Conservation (phyloP, 1,140 invertebrate genomes). For the Conopomorpha cramerella region DNA sequence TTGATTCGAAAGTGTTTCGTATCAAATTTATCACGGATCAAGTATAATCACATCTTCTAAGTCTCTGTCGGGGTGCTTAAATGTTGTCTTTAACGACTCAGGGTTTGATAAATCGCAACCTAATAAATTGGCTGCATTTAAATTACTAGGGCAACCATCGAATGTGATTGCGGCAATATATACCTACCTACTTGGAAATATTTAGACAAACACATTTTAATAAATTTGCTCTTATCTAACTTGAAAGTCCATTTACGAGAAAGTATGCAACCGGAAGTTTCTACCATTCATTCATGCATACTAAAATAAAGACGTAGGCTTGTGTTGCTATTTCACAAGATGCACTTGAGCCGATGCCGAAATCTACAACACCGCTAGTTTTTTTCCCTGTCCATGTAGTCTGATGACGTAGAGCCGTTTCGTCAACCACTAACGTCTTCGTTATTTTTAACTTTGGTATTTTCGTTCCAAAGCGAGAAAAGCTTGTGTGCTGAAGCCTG, state of each 20-base stretch:
- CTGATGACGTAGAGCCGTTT: slow-evolving; percentile 6
- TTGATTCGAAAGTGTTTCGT: slow-evolving; percentile 7
- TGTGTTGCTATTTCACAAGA: slow-evolving; percentile 3
- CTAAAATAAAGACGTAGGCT: slow-evolving; percentile 4
- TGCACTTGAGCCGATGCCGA: slow-evolving; percentile 3
- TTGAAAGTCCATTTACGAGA: slow-evolving; percentile 7
- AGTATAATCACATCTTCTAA: slow-evolving; percentile 7
- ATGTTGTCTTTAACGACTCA: slow-evolving; percentile 8
- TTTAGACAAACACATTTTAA: slow-evolving; percentile 12
- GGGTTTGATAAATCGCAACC: slow-evolving; percentile 9
- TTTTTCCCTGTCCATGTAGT: slow-evolving; percentile 4
- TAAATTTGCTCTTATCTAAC: slow-evolving; percentile 10
- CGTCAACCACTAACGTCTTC: slow-evolving; percentile 5
- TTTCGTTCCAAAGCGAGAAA: too few relatives aligned
- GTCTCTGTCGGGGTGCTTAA: slow-evolving; percentile 8
- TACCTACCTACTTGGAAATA: slow-evolving; percentile 13
- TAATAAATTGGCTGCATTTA: slow-evolving; percentile 7
- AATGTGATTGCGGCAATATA: slow-evolving; percentile 14
- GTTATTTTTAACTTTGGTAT: too few relatives aligned
- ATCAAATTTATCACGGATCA: slow-evolving; percentile 11
- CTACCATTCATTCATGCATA: slow-evolving; percentile 9
- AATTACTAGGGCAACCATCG: slow-evolving; percentile 11
- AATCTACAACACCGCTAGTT: slow-evolving; percentile 5
- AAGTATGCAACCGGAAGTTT: slow-evolving; percentile 17
- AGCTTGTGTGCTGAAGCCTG: too few relatives aligned